These are phyloP conservation scores for Tenthredo scrophulariae DNA, from an alignment of 2,888 invertebrate genomes.

Conservation along the genomic window DNA sequence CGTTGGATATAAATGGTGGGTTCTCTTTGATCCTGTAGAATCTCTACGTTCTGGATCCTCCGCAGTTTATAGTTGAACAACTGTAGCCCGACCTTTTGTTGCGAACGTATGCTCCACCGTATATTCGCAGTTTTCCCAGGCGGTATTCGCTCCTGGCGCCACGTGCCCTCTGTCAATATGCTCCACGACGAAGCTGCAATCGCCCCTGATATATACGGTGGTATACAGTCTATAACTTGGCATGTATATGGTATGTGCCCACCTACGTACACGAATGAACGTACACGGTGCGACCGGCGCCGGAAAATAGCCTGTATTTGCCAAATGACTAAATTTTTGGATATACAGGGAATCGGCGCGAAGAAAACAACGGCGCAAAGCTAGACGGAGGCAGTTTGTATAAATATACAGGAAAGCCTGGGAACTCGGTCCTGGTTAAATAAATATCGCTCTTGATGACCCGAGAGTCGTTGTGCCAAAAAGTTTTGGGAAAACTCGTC, in stretches of 20 bases:
- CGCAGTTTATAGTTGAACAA: conserved; percentile 19
- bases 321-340: conserved; percentile 64
- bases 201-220: neutral
- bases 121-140: conserved; percentile 50
- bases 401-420: conserved; percentile 56
- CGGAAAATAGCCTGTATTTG: conserved; percentile 61
- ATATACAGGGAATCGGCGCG: conserved; percentile 59
- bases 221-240: neutral
- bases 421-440: conserved; percentile 56
- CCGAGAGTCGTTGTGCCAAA: neutral
- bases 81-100: conserved; percentile 34
- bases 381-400: neutral
- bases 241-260: conserved; percentile 5
- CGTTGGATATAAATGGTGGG: neutral
- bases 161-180: conserved; percentile 74
- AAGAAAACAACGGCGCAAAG: conserved; percentile 61
- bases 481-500: neutral
- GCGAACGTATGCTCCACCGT: conserved; percentile 39
- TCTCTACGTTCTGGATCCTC: neutral
- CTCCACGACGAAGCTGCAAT: conserved; percentile 57
- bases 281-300: neutral
- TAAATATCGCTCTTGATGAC: conserved; percentile 15
- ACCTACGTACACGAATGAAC: neutral
- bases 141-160: conserved; percentile 57
- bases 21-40: conserved; percentile 15